Base-by-base conservation (phyloP, 2,888 invertebrate species). In the Pristionchus maxplancki region DNA sequence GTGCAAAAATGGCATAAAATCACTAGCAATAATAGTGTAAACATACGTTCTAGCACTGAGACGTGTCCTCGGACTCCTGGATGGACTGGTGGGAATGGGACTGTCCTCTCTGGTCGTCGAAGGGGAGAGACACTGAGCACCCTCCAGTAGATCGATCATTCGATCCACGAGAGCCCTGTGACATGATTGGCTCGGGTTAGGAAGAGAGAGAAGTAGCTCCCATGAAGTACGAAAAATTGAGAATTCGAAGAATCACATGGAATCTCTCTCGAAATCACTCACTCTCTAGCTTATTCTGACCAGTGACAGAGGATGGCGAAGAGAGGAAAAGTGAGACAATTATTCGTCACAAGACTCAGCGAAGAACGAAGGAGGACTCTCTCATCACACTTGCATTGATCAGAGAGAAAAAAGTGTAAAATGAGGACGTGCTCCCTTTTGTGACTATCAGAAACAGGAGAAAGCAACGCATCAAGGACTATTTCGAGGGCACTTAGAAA, bases 81-180 rank as follows among this genome's bases (percentile, higher is more conserved):
- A 44, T 17, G 67, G 86, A 34, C 48, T 50, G 34, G 71, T 20
- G 1, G 86, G 86, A 50, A 67, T 48, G 17, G 86, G 86, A 31
- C 50, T 50, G 71, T 71, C 86, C 9, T 87, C 86, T 34, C 86
- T n/a, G 5, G 71, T 50, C 17, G 71, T 87, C 17, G 48, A 34
- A 8, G 71, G 50, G 24, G 86, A 87, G 48, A 87, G 86, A 87
- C 86, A 87, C 34, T 71, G 86, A 9, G 86, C 50, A 5, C 71
- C 86, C 71, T 87, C 86, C 71, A 87, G 71, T 40, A 87, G 67
- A 34, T 67, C 67, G 31, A 87, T 87, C 86, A 87, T 87, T 44
- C 37, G 44, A 78, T 28, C 31, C 31, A 15, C 67, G 31, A 17
- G 58, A 17, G 24, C 58, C n/a, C 71, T 71, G 71, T 34, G 37